Evolutionary conservation across 2,888 invertebrate genomes (phyloP), one percentile per base, ranked within the genome.

Genomic region (Magallana nippona): DNA sequence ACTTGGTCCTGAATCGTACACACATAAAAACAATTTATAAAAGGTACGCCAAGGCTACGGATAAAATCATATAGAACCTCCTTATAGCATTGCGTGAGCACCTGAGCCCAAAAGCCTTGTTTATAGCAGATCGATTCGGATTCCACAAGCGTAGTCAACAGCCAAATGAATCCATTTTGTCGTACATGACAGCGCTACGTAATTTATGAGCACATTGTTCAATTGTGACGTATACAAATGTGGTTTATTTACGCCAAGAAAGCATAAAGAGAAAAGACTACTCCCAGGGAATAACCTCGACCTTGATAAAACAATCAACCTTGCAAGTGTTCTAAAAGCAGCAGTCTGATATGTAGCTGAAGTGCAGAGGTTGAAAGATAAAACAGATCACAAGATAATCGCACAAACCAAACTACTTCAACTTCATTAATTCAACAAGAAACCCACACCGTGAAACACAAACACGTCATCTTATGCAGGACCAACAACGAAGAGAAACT

Each of bases 141-240:
- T 89, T 88, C 71, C 78, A 87, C 71, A 88, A 87, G 22, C 15
- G 87, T 11, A 86, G 86, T 58, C 87, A 87, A 57, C 56, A 58
- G 13, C n/a, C 71, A 27, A 85, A 81, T 79, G 86, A 89, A 78
- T 79, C 79, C 0, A 81, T 86, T 0, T 79, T 58, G 44, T 79
- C 84, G 3, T 88, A 86, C 58, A 81, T 88, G 32, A 81, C 85
- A 13, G 83, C 77, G 81, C 56, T 88, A n/a, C 58, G 83, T 17
- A 88, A 89, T 81, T 62, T 87, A 1, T 56, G 81, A n/a, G 63
- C 79, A 78, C 83, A 87, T 63, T 88, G 86, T n/a, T 79, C 62
- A 86, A 44, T 89, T 88, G n/a, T 86, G 86, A 86, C 71, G 55
- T 79, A 88, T 44, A 5, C 2, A 44, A 8, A 5, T 79, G 88